phyloP scores from a whole-genome alignment of 2,113 vertebrate genomes.

The Cochlearius cochlearius region DNA sequence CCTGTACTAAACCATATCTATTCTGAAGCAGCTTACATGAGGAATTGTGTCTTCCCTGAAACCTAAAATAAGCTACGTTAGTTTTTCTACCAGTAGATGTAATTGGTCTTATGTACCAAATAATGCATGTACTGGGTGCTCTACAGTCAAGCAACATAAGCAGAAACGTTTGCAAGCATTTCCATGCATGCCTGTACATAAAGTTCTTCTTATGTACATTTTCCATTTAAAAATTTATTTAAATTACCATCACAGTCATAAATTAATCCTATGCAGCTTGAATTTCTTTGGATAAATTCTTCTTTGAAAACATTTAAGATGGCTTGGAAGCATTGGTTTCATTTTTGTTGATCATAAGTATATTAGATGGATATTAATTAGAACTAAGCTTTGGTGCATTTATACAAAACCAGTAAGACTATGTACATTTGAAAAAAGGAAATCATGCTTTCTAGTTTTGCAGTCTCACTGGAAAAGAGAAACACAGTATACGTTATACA shows the following conservation, averaged over 20 bases:
- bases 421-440: neutral
- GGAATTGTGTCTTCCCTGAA: neutral
- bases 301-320: neutral
- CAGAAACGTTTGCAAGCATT: neutral
- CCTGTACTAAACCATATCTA: neutral
- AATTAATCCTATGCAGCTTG: neutral
- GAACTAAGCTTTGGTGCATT: neutral
- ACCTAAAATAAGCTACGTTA: neutral
- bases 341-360: neutral
- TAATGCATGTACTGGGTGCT: neutral
- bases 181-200: neutral
- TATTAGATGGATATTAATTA: neutral
- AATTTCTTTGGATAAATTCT: neutral
- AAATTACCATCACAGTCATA: slow-evolving; percentile 12
- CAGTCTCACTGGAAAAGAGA: neutral
- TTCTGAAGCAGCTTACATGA: neutral
- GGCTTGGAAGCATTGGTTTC: neutral
- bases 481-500: neutral
- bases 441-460: neutral
- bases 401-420: neutral
- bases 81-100: neutral
- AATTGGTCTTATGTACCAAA: neutral
- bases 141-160: neutral
- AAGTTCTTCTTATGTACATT: neutral
- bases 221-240: neutral